A percentile compares a stretch with the other conserved stretches of the same genome.
These are phyloP conservation scores for Bombus polaris DNA, from an alignment of 1,140 invertebrate genomes.

Conservation along the genomic window DNA sequence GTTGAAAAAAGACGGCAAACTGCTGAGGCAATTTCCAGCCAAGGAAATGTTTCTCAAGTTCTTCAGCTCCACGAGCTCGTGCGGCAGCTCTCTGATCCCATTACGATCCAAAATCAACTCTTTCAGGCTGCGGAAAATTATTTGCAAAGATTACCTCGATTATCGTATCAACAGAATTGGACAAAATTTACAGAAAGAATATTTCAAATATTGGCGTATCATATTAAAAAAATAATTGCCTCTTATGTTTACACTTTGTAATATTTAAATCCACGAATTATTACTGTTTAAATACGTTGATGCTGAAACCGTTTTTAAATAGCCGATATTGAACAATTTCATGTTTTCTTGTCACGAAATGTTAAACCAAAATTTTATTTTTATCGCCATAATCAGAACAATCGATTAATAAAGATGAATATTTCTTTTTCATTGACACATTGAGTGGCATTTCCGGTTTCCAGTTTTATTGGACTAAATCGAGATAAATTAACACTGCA, in stretches of 20 bases:
- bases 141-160: background rate
- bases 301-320: no score
- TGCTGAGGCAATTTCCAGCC: slow-evolving; percentile 84
- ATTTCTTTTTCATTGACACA: background rate
- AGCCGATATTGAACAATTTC: no score
- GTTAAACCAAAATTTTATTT: no score
- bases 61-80: slow-evolving; percentile 83
- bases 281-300: no score
- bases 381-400: no score
- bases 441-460: background rate
- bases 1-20: slow-evolving; percentile 82
- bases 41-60: slow-evolving; percentile 85
- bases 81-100: slow-evolving; percentile 85
- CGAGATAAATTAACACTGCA: slow-evolving; percentile 15
- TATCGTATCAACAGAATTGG: background rate
- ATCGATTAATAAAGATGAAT: background rate
- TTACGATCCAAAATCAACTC: slow-evolving; percentile 89
- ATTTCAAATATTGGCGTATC: no score
- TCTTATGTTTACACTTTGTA: no score
- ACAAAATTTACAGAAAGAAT: background rate
- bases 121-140: slow-evolving; percentile 83
- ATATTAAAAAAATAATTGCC: no score
- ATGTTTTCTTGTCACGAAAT: no score
- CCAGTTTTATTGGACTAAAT: background rate
- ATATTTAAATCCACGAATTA: no score